These are phyloP conservation scores for Periplaneta americana DNA, from an alignment of 1,140 invertebrate species.

Conservation along the genomic window DNA sequence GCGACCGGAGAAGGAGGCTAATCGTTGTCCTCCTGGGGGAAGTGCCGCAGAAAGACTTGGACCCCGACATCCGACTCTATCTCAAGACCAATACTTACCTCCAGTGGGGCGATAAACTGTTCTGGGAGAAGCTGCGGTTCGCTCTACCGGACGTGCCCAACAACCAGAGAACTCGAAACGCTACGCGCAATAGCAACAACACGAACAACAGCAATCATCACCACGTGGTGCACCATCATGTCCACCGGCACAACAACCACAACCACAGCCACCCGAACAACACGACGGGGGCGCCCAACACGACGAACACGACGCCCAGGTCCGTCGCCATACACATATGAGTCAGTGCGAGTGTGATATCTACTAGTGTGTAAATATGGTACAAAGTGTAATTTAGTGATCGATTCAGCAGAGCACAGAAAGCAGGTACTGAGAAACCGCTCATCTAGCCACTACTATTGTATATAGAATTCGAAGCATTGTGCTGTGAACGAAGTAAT, in stretches of 20 bases:
- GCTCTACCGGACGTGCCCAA: slow-evolving; percentile 71
- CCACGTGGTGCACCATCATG: slow-evolving; percentile 20
- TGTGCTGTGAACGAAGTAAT: not conserved
- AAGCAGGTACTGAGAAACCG: not conserved
- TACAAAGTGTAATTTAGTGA: not conserved
- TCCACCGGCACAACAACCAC: slow-evolving; percentile 20
- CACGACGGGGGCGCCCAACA: not conserved
- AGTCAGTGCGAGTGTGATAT: not conserved
- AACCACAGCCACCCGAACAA: slow-evolving; percentile 12
- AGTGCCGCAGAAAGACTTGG: slow-evolving; percentile 75
- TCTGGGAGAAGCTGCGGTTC: slow-evolving; percentile 91
- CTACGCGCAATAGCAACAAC: slow-evolving; percentile 46
- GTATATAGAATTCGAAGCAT: not conserved
- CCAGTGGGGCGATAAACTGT: slow-evolving; percentile 87
- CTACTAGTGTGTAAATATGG: not conserved
- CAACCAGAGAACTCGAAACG: slow-evolving; percentile 14
- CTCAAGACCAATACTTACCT: slow-evolving; percentile 86
- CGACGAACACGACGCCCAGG: slow-evolving; percentile 4
- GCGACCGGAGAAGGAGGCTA: slow-evolving; percentile 67
- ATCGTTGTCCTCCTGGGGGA: slow-evolving; percentile 84
- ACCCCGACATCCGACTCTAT: slow-evolving; percentile 82
- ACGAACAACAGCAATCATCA: slow-evolving; percentile 55
- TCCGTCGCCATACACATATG: slow-evolving; percentile 18
- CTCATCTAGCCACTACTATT: not conserved
- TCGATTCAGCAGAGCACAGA: not conserved